phyloP scores from a whole-genome alignment of 2,888 invertebrate genomes.

The Gymnocheta viridis region DNA sequence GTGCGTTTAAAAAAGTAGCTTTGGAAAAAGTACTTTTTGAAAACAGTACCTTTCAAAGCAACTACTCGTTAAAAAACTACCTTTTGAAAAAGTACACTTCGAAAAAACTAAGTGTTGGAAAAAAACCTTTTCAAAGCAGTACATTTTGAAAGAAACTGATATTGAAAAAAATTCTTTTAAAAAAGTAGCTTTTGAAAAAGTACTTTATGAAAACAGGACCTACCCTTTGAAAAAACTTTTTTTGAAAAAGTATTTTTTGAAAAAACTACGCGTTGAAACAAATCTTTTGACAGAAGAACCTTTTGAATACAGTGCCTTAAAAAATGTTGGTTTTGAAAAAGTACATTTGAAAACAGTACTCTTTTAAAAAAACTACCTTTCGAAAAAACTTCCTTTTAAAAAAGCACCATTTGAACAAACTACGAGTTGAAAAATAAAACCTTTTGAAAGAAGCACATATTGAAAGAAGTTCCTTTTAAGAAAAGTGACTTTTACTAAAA shows the following conservation, averaged over 20 bases:
- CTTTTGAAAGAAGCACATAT: not conserved
- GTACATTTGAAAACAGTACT: not conserved
- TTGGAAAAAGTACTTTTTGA: not conserved
- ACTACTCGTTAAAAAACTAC: not conserved
- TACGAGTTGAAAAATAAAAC: not conserved
- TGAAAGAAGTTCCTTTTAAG: not conserved
- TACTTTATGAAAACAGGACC: not conserved
- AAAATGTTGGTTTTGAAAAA: not conserved
- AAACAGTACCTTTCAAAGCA: not conserved
- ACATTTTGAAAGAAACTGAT: not conserved
- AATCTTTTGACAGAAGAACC: too few species aligned
- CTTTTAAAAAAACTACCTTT: not conserved
- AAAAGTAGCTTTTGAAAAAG: not conserved
- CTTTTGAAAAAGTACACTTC: not conserved
- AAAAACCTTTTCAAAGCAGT: not conserved
- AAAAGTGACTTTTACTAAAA: not conserved
- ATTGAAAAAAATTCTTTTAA: too few species aligned
- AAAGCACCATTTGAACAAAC: not conserved
- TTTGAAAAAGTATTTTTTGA: not conserved
- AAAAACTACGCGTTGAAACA: too few species aligned
- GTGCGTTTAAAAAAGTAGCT: not conserved
- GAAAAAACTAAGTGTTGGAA: not conserved
- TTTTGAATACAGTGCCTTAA: not conserved
- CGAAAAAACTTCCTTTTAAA: not conserved
- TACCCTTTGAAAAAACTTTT: not conserved